phyloP scores from a whole-genome alignment of 2,797 vertebrate genomes.

The Poecilia velifera region DNA sequence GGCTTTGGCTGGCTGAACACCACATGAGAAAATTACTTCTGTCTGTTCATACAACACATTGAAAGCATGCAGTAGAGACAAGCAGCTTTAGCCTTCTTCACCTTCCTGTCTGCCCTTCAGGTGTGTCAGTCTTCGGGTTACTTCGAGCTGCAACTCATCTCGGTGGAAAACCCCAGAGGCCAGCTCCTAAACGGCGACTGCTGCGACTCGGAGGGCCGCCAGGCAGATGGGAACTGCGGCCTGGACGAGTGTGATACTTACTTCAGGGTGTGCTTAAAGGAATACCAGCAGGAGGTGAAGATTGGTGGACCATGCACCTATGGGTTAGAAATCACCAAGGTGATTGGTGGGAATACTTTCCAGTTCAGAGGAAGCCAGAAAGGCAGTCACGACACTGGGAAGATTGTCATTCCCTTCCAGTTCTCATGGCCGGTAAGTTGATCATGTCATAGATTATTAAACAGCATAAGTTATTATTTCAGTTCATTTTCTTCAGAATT shows the following conservation, averaged over 20 bases:
- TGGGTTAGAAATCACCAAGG: conserved; percentile 88
- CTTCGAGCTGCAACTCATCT: conserved; percentile 93
- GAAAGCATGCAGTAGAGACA: neutral
- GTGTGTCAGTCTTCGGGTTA: conserved; percentile 89
- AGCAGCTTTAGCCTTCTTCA: neutral
- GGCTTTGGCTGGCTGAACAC: neutral
- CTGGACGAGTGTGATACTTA: conserved; percentile 93
- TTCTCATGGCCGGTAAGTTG: conserved; percentile 95
- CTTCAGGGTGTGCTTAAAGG: conserved; percentile 92
- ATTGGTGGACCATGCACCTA: conserved; percentile 87
- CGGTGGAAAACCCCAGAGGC: conserved; percentile 89
- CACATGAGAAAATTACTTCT: neutral
- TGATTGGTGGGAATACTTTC: conserved; percentile 95
- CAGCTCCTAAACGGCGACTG: conserved; percentile 90
- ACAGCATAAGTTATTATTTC: neutral
- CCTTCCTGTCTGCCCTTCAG: conserved; percentile 75
- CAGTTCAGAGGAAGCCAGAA: conserved; percentile 80
- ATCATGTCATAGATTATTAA: neutral
- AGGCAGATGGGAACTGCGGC: conserved; percentile 78
- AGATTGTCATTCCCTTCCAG: conserved; percentile 90
- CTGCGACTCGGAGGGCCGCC: conserved; percentile 85
- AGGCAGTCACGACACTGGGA: conserved; percentile 80
- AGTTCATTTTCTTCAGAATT: neutral
- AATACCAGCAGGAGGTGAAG: conserved; percentile 91
- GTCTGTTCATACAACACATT: neutral